These are phyloP conservation scores for Xiphophorus couchianus DNA, from an alignment of 2,113 vertebrate species.

Conservation along the genomic window DNA sequence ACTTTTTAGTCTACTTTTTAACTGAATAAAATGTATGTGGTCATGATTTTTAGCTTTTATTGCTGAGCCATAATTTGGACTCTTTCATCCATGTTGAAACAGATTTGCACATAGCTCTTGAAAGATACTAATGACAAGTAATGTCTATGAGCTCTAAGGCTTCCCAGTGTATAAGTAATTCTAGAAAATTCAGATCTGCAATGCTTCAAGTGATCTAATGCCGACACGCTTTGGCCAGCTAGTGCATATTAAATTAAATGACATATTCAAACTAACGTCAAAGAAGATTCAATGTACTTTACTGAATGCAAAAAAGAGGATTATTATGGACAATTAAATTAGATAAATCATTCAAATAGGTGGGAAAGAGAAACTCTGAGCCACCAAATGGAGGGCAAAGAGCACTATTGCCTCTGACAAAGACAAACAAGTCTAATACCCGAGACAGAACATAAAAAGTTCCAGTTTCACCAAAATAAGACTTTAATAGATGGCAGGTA, in stretches of 20 bases:
- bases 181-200: not conserved
- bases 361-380: constrained; percentile 20
- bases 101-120: not conserved
- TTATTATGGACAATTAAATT: constrained; percentile 51
- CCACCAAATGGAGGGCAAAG: constrained; percentile 6
- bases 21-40: not conserved
- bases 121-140: not conserved
- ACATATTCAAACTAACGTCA: not conserved
- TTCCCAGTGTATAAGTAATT: not conserved
- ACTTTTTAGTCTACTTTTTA: not conserved
- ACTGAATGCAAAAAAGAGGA: not conserved
- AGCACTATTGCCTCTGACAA: constrained; percentile 37
- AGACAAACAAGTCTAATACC: constrained; percentile 40
- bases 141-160: not conserved
- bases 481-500: not conserved
- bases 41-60: not conserved
- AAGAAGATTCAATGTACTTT: not conserved
- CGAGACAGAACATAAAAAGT: constrained; percentile 20
- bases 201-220: constrained; percentile 4
- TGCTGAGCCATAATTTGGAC: too few species aligned
- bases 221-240: constrained; percentile 2
- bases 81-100: not conserved
- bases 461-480: not conserved
- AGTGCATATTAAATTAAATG: not conserved
- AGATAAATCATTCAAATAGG: constrained; percentile 30